Evolutionary conservation across 2,888 invertebrate species (phyloP).

Genomic region (Miltochrista miniata): DNA sequence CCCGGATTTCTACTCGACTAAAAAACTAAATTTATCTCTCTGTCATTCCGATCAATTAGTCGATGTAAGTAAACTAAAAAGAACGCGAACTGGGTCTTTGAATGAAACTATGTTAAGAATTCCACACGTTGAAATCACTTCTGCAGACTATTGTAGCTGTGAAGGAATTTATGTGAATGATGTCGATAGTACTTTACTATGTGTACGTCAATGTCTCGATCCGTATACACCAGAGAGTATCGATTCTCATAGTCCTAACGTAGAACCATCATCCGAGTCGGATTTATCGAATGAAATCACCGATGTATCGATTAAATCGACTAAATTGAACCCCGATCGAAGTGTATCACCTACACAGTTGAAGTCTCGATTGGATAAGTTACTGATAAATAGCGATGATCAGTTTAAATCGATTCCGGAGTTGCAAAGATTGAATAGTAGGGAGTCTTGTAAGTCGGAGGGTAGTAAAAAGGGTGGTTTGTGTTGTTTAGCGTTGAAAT

Average conservation of each 20-base stretch:
- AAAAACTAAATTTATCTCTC: slow-evolving; percentile 34
- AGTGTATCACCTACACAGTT: slow-evolving; percentile 86
- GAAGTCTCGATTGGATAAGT: slow-evolving; percentile 83
- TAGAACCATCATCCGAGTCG: slow-evolving; percentile 63
- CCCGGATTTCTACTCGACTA: slow-evolving; percentile 55
- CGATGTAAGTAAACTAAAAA: slow-evolving; percentile 45
- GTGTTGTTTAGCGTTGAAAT: slow-evolving; percentile 72
- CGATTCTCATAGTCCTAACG: slow-evolving; percentile 89
- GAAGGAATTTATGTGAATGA: slow-evolving; percentile 80
- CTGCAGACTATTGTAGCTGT: slow-evolving; percentile 69
- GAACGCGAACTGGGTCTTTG: slow-evolving; percentile 62
- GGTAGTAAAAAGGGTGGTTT: slow-evolving; percentile 59
- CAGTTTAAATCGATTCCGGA: slow-evolving; percentile 54
- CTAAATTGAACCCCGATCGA: slow-evolving; percentile 56
- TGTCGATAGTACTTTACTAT: slow-evolving; percentile 77
- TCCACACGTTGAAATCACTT: slow-evolving; percentile 78
- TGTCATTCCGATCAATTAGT: slow-evolving; percentile 42
- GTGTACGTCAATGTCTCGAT: slow-evolving; percentile 77
- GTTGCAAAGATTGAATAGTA: slow-evolving; percentile 63
- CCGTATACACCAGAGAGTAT: slow-evolving; percentile 93
- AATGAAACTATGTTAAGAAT: slow-evolving; percentile 65
- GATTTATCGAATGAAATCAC: slow-evolving; percentile 54
- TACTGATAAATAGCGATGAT: slow-evolving; percentile 46
- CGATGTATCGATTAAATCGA: slow-evolving; percentile 48
- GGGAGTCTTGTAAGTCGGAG: slow-evolving; percentile 70